Evolutionary conservation across 1,140 invertebrate species (phyloP).

Genomic region (Schmidtea mediterranea): DNA sequence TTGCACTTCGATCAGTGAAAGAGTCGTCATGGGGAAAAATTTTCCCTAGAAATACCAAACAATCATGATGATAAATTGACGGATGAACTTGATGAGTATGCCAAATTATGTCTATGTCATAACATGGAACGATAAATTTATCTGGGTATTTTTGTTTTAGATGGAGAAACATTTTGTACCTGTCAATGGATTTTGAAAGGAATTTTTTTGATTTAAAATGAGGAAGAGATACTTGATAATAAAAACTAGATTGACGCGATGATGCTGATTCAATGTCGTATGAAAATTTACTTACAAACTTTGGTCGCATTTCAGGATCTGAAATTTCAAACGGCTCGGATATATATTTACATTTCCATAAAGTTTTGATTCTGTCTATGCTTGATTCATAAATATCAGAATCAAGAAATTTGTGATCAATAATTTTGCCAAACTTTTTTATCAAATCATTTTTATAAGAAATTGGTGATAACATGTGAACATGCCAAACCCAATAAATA

Average conservation of each 20-base stretch:
- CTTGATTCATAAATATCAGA: not conserved
- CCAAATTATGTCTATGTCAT: conserved; percentile 30
- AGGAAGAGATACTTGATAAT: conserved; percentile 29
- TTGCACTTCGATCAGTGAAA: conserved; percentile 17
- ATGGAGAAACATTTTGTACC: conserved; percentile 28
- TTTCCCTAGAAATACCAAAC: conserved; percentile 19
- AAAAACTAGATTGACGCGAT: conserved; percentile 21
- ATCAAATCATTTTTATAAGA: conserved; percentile 25
- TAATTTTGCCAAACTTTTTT: conserved; percentile 15
- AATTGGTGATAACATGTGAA: conserved; percentile 25
- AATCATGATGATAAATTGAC: conserved; percentile 22
- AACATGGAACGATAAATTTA: conserved; percentile 29
- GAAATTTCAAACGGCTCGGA: conserved; percentile 8
- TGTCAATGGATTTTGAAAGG: conserved; percentile 19
- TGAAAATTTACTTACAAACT: not conserved
- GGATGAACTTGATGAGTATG: conserved; percentile 29
- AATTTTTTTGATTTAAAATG: conserved; percentile 27
- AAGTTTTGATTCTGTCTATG: conserved; percentile 2
- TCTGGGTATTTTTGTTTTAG: conserved; percentile 23
- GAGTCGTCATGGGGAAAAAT: conserved; percentile 20
- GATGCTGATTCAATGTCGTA: conserved; percentile 25
- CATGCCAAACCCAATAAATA: conserved; percentile 32
- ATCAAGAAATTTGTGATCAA: conserved; percentile 23
- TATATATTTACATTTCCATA: conserved; percentile 8
- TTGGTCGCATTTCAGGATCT: not conserved